Percentiles rank a stretch among this genome's conserved stretches.
phyloP scores from a whole-genome alignment of 1,140 invertebrate genomes.

The Neodiprion lecontei region DNA sequence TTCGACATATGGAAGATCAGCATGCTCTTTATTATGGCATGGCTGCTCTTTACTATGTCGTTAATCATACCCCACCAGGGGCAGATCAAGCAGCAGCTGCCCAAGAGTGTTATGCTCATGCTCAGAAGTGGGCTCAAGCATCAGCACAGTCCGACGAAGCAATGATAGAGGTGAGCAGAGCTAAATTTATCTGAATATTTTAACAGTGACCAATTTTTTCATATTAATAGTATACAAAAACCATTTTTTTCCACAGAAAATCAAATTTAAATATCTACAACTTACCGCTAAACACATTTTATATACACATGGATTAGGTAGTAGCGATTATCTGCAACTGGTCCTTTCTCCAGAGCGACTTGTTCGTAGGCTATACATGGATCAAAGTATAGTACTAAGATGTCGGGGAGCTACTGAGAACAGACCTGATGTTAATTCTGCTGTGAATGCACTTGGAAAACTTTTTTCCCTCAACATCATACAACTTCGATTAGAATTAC shows the following conservation, averaged over 20 bases:
- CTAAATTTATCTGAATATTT: background rate
- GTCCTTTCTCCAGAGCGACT: slow-evolving; percentile 46
- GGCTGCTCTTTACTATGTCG: slow-evolving; percentile 53
- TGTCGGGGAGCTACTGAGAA: slow-evolving; percentile 35
- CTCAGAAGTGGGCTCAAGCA: slow-evolving; percentile 37
- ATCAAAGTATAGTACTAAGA: slow-evolving; percentile 51
- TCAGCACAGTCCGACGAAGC: slow-evolving; percentile 27
- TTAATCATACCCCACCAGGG: slow-evolving; percentile 56
- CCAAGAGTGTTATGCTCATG: slow-evolving; percentile 49
- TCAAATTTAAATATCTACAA: slow-evolving; percentile 51
- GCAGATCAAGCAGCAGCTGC: slow-evolving; percentile 57
- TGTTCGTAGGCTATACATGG: slow-evolving; percentile 51
- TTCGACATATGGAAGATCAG: slow-evolving; percentile 45
- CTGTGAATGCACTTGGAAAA: slow-evolving; percentile 40
- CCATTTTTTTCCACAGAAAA: slow-evolving; percentile 37
- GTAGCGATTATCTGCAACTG: slow-evolving; percentile 48
- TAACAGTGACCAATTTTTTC: background rate
- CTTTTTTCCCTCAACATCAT: slow-evolving; percentile 47
- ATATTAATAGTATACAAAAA: background rate
- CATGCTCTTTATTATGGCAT: slow-evolving; percentile 46
- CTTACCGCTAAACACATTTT: slow-evolving; percentile 54
- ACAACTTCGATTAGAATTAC: slow-evolving; percentile 45
- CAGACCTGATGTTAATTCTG: slow-evolving; percentile 56
- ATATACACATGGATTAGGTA: slow-evolving; percentile 47
- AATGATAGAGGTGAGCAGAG: slow-evolving; percentile 32